phyloP scores from a whole-genome alignment of 2,113 vertebrate genomes.

The Salvelinus sp. region DNA sequence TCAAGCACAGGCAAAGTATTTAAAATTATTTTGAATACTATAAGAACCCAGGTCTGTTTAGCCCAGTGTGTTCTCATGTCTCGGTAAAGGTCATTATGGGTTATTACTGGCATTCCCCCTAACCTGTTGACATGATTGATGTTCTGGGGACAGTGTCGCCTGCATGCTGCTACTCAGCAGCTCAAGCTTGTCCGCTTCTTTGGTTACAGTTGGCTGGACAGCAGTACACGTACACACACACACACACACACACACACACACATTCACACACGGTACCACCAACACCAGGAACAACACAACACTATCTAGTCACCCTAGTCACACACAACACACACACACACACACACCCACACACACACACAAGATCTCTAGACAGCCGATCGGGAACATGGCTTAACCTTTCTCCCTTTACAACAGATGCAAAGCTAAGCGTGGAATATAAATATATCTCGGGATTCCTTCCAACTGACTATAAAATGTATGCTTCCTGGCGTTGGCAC shows the following conservation, averaged over 20 bases:
- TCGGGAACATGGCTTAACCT: constrained; percentile 37
- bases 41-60: background rate
- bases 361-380: background rate
- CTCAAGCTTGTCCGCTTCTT: constrained; percentile 32
- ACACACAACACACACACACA: constrained; percentile 1
- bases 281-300: too few species aligned
- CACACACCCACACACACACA: background rate
- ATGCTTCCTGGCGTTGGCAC: constrained; percentile 25
- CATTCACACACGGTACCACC: too few species aligned
- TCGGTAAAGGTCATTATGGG: constrained; percentile 23
- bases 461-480: constrained; percentile 51
- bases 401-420: constrained; percentile 49
- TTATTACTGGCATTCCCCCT: constrained; percentile 8
- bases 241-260: background rate
- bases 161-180: constrained; percentile 32
- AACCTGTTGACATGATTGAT: constrained; percentile 53
- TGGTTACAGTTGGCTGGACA: constrained; percentile 38
- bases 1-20: too few species aligned
- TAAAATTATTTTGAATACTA: too few species aligned
- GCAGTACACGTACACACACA: constrained; percentile 7
- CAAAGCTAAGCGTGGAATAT: constrained; percentile 51
- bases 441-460: constrained; percentile 54
- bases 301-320: too few species aligned
- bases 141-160: constrained; percentile 26
- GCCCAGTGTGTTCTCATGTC: constrained; percentile 1